A percentile compares a stretch with the other conserved stretches of the same genome.
phyloP scores from a whole-genome alignment of 2,113 vertebrate species.

The Nycticorax nycticorax region DNA sequence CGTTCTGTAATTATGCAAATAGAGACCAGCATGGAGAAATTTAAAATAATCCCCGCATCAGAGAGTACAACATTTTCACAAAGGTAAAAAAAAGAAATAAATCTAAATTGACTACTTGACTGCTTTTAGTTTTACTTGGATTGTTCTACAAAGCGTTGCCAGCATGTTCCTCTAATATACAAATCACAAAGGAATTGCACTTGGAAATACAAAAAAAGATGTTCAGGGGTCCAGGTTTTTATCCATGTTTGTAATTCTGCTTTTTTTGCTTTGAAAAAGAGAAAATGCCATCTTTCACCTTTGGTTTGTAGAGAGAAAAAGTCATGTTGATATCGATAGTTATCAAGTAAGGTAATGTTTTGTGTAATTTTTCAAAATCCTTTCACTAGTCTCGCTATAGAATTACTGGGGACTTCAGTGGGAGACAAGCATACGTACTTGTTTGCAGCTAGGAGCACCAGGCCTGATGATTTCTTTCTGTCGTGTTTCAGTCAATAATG shows the following conservation, averaged over 20 bases:
- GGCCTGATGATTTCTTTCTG: neutral
- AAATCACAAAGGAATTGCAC: neutral
- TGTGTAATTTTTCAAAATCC: neutral
- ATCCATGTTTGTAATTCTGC: neutral
- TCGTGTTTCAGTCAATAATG: neutral
- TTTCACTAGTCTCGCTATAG: accelerated
- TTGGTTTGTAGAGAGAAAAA: neutral
- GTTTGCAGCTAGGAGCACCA: neutral
- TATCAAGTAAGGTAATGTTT: neutral
- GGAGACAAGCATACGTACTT: neutral
- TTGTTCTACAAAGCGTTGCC: neutral
- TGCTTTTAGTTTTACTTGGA: neutral
- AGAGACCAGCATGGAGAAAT: neutral
- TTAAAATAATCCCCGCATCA: neutral
- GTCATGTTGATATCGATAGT: neutral
- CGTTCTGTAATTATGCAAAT: neutral
- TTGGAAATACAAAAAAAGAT: neutral
- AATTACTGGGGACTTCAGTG: accelerated
- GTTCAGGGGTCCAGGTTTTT: neutral
- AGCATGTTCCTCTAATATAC: neutral
- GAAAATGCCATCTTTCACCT: neutral
- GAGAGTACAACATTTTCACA: neutral
- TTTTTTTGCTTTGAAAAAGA: neutral
- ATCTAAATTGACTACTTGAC: neutral
- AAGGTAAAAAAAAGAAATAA: neutral